Percentiles rank a stretch among this genome's conserved stretches.
phyloP scores from a whole-genome alignment of 2,113 vertebrate species.

The Grus americana region DNA sequence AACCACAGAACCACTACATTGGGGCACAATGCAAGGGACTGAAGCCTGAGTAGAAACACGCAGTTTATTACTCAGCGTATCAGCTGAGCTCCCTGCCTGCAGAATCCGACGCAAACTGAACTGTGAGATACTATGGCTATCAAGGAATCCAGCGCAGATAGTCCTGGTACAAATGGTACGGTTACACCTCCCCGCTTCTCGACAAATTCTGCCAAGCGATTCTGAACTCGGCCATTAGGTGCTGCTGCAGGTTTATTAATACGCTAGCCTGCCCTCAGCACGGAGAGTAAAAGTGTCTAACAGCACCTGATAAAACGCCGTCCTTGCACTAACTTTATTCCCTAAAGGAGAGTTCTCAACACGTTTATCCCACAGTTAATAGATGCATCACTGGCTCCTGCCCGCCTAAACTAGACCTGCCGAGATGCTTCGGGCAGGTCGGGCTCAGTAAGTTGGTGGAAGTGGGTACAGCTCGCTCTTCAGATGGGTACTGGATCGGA shows the following conservation, averaged over 20 bases:
- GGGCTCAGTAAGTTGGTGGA: background rate
- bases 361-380: background rate
- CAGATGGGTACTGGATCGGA: background rate
- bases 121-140: background rate
- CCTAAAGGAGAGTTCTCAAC: background rate
- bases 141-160: background rate
- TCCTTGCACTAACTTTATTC: background rate
- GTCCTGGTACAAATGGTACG: background rate
- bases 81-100: background rate
- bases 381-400: background rate
- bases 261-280: background rate
- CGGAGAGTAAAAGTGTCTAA: background rate
- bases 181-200: background rate
- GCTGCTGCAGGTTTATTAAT: conserved; percentile 59
- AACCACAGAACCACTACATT: background rate
- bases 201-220: background rate
- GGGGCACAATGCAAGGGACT: background rate
- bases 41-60: fast-evolving
- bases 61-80: background rate
- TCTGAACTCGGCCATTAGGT: conserved; percentile 61
- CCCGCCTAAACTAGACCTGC: background rate
- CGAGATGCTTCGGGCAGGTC: background rate
- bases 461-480: background rate
- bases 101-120: background rate
- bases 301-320: background rate